phyloP scores from a whole-genome alignment of 2,113 vertebrate species.

The Globicephala melas region DNA sequence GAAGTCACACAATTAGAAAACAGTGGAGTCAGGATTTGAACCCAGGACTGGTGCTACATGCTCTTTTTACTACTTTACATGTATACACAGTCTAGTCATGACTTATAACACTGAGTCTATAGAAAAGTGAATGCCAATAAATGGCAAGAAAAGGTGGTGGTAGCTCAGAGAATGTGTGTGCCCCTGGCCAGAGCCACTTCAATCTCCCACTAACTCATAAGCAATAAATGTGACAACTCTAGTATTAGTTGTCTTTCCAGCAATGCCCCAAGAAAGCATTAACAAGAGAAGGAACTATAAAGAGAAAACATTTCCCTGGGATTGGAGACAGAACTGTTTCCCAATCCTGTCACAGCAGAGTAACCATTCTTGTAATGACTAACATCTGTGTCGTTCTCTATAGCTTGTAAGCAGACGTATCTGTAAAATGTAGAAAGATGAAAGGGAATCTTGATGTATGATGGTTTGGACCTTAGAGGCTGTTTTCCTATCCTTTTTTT shows the following conservation, averaged over 20 bases:
- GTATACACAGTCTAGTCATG: no score
- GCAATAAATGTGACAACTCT: neutral
- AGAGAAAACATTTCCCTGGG: conserved; percentile 20
- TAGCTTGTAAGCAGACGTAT: conserved; percentile 14
- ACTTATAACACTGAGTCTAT: neutral
- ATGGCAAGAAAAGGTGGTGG: neutral
- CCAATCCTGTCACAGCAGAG: neutral
- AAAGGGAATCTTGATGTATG: conserved; percentile 47
- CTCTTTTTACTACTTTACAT: neutral
- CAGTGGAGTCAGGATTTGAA: neutral
- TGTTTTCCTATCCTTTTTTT: neutral
- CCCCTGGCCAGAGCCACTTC: neutral
- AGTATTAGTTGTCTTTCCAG: neutral
- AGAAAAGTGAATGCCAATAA: neutral
- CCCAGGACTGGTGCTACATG: neutral
- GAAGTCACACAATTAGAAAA: neutral
- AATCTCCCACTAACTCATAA: neutral
- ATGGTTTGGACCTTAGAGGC: conserved; percentile 11
- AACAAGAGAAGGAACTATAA: neutral
- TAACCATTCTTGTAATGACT: conserved; percentile 1
- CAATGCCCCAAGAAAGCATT: neutral
- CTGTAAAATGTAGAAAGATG: conserved; percentile 41
- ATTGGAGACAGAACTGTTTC: conserved; percentile 39
- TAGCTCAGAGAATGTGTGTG: neutral
- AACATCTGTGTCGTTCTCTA: conserved; percentile 19